Base-by-base conservation (phyloP, 2,888 invertebrate species). In the Nyleta sp. region DNA sequence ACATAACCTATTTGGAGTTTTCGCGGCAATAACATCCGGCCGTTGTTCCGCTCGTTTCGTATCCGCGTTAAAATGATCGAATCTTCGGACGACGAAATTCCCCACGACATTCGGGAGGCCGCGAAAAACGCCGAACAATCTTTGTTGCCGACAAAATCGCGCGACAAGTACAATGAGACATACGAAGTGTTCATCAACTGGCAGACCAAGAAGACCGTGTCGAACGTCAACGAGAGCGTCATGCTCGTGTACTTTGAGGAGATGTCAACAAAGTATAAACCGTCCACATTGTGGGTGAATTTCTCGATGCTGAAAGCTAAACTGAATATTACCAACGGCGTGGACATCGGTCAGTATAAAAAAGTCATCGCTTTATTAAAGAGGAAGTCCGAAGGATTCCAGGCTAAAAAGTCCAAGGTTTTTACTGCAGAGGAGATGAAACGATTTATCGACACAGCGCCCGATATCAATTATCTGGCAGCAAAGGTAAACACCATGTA, bases 281-380 rank as follows among this genome's bases (percentile, higher is more conserved):
- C 48, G 8, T 28, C 48, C 2, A 48, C 13, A 4, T 28, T 48
- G 28, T 48, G 48, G 48, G 48, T 48, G 28, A 2, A 46, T 46
- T 20, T 7, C n/a, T 50, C 48, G 5, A 50, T 50, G 48, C 28
- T 50, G 1, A 50, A 50, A 22, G 28, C 28, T 2, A 50, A 28
- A 28, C 24, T 50, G 6, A 50, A 28, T 4, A 13, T 50, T 5
- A 44, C 24, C 28, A 24, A 50, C 24, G 10, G 13, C 7, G 15
- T 50, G 5, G 15, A 50, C 7, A 50, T 50, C 13, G 18, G 28
- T 8, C 15, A 33, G n/a, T 52, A 17, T 11, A 33, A 33, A 33
- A 52, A 33, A 33, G 7, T 52, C 5, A 52, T 33, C 17, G 17
- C 31, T 2, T 52, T 52, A 8, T 17, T 52, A 15, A 52, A 52